These are phyloP conservation scores for Enteromius thamalakanensis DNA, from an alignment of 2,797 vertebrate species.

Conservation along the genomic window DNA sequence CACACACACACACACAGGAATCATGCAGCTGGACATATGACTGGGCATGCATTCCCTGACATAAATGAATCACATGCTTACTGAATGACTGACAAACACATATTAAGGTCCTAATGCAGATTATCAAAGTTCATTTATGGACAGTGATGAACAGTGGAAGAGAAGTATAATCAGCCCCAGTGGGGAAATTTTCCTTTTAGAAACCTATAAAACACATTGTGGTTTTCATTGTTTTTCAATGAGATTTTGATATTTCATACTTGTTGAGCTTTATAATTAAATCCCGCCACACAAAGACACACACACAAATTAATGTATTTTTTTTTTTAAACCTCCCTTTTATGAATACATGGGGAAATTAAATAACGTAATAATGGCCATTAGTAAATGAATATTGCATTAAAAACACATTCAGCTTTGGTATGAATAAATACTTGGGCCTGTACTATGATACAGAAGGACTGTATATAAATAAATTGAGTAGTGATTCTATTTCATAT, in stretches of 20 bases:
- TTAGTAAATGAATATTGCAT: background rate
- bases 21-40: slow-evolving; percentile 61
- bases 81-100: slow-evolving; percentile 45
- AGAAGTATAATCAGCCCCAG: background rate
- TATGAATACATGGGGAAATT: slow-evolving; percentile 17
- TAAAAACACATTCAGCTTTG: background rate
- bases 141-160: slow-evolving; percentile 3
- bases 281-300: background rate
- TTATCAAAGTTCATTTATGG: slow-evolving; percentile 29
- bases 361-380: background rate
- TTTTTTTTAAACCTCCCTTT: background rate
- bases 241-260: slow-evolving; percentile 14
- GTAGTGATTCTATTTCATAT: background rate
- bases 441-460: background rate
- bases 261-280: background rate
- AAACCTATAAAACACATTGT: background rate
- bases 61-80: slow-evolving; percentile 58
- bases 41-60: slow-evolving; percentile 55
- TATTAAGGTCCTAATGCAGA: slow-evolving; percentile 37
- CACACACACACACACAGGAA: slow-evolving; percentile 32
- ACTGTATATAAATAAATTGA: background rate
- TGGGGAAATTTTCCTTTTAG: background rate
- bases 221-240: slow-evolving; percentile 6
- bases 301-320: background rate
- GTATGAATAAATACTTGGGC: background rate